Base-by-base conservation (phyloP, 2,888 invertebrate genomes). In the Blera fallax region DNA sequence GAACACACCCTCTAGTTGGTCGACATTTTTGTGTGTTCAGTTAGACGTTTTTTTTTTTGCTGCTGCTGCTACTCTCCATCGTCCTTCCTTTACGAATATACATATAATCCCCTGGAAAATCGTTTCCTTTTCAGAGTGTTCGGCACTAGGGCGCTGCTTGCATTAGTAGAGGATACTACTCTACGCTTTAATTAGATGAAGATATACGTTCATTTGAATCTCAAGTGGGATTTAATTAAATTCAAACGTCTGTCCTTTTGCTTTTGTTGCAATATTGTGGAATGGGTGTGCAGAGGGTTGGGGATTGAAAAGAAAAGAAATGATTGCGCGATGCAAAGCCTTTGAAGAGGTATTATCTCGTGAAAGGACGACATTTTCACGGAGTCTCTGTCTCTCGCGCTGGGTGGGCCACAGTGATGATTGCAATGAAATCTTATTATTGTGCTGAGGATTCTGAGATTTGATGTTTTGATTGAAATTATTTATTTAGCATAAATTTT, bases 221-320 rank as follows among this genome's bases (percentile, higher is more conserved):
- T 85, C 76, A 85, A 85, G 85, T 85, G 81, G 81, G 85, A 85
- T 85, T 85, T 85, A 85, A 85, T 85, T 85, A 85, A 85, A 85
- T 85, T 85, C 85, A 81, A 85, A 85, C 72, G 85, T 76, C 85
- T 80, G 85, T 85, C 80, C 81, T 67, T 64, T 78, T 54, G 32
- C 69, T 67, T 85, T 80, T 76, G 80, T 84, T 74, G 67, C 79
- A 74, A 40, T 67, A 32, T 10, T 40, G 7, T 8, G 10, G 40
- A 14, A 4, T 40, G 21, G 14, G 24, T 10, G 14, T 14, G 6
- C 24, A 29, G 27, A 45, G 69, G 62, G n/a, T 50, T 56, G 69
- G n/a, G 29, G 16, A 34, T 29, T 67, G 16, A 14, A n/a, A 21
- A 64, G 11, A 52, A 62, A 69, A 56, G 64, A 64, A 69, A 69